These are phyloP conservation scores for Pachyramphus minor DNA, from an alignment of 2,113 vertebrate genomes.

Conservation along the genomic window DNA sequence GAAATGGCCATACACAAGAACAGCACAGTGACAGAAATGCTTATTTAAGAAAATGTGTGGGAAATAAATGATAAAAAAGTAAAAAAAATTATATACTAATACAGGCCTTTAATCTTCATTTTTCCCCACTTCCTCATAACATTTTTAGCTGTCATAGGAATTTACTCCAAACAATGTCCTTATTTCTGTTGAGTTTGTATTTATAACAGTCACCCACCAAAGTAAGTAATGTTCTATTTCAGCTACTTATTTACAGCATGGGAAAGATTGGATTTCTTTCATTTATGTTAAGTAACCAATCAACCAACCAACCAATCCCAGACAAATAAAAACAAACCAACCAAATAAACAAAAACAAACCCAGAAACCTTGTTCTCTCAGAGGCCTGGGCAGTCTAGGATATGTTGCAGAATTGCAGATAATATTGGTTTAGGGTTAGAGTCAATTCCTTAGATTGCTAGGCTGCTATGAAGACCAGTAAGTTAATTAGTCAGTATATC, in stretches of 20 bases:
- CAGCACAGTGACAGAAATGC: not conserved
- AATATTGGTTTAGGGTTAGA: not conserved
- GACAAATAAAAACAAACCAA: not conserved
- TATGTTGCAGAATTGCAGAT: not conserved
- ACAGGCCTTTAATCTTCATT: not conserved
- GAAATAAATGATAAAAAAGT: not conserved
- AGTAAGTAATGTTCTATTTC: not conserved
- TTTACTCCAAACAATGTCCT: not conserved
- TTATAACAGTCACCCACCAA: not conserved
- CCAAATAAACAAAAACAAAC: not conserved
- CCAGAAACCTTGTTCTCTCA: not conserved
- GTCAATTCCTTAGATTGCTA: not conserved
- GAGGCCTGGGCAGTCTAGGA: not conserved
- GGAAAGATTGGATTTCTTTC: not conserved
- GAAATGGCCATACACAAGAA: not conserved
- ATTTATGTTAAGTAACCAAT: not conserved
- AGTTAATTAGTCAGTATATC: not conserved
- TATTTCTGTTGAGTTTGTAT: not conserved
- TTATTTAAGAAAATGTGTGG: not conserved
- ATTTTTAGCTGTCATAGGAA: not conserved
- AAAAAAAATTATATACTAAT: not conserved
- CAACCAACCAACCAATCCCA: not conserved
- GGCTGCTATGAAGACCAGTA: not conserved
- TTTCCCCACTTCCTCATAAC: not conserved
- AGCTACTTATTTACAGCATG: not conserved